These are phyloP conservation scores for Synanthedon vespiformis DNA, from an alignment of 2,888 invertebrate genomes.

Conservation along the genomic window DNA sequence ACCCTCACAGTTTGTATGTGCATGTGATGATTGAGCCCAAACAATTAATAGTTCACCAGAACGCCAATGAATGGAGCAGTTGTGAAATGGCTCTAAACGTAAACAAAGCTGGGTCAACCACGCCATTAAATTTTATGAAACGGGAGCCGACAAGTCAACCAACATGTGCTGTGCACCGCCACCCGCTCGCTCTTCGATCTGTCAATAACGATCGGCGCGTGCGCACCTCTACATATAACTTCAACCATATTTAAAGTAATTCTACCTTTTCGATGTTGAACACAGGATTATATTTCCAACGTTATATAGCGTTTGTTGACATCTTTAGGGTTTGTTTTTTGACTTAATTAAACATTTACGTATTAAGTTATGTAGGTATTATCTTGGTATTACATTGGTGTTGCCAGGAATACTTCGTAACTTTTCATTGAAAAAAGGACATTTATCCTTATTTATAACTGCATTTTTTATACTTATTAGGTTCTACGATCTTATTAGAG, in stretches of 20 bases:
- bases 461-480: too few species aligned
- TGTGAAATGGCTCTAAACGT: slow-evolving; percentile 48
- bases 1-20: too few species aligned
- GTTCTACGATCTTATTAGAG: too few species aligned
- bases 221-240: slow-evolving; percentile 13
- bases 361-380: too few species aligned
- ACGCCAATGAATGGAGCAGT: slow-evolving; percentile 49
- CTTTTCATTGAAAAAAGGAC: too few species aligned
- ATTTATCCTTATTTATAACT: too few species aligned
- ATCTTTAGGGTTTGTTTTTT: too few species aligned
- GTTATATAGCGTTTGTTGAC: too few species aligned
- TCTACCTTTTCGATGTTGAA: neutral
- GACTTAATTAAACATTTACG: too few species aligned
- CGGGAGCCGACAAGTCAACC: slow-evolving; percentile 55
- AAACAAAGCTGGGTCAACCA: slow-evolving; percentile 69
- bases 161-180: slow-evolving; percentile 35
- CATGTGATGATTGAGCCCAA: slow-evolving; percentile 15
- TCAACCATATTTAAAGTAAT: too few species aligned
- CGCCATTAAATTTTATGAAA: slow-evolving; percentile 66
- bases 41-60: slow-evolving; percentile 58
- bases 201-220: slow-evolving; percentile 53
- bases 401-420: too few species aligned
- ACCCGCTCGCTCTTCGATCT: slow-evolving; percentile 33
- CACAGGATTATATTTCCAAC: neutral
- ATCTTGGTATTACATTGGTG: too few species aligned